Percentiles rank a stretch among this genome's conserved stretches.
Conservation (phyloP, 2,888 invertebrate species). For the Rhynchonema sp. region DNA sequence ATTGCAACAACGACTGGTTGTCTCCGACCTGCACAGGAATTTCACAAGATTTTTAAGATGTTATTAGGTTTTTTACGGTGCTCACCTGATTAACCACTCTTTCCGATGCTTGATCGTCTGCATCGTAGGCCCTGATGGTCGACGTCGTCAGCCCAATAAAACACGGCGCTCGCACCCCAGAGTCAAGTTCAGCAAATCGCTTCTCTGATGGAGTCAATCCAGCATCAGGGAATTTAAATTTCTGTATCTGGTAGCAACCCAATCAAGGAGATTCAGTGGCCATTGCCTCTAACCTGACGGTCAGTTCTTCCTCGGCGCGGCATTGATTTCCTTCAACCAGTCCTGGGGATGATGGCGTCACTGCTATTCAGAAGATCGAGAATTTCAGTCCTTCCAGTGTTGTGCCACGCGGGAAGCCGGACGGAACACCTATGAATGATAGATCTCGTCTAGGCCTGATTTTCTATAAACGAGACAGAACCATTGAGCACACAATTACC, state of each 20-base stretch:
- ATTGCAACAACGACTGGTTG: conserved; percentile 57
- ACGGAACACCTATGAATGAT: conserved; percentile 37
- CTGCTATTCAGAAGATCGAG: conserved; percentile 48
- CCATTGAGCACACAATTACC: conserved; percentile 46
- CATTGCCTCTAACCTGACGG: conserved; percentile 36
- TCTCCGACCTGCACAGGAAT: conserved; percentile 55
- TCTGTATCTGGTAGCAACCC: no score
- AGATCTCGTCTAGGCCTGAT: no score
- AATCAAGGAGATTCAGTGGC: conserved; percentile 11
- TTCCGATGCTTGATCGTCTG: no score
- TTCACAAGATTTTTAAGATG: no score
- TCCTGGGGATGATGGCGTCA: conserved; percentile 35
- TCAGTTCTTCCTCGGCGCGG: conserved; percentile 70
- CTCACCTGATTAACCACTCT: conserved; percentile 59
- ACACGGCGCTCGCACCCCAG: conserved; percentile 70
- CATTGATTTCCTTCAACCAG: conserved; percentile 40
- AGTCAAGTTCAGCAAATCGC: conserved; percentile 79
- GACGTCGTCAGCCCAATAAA: conserved; percentile 49
- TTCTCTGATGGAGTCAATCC: conserved; percentile 47
- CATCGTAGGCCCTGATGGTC: conserved; percentile 52
- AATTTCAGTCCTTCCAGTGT: conserved; percentile 56
- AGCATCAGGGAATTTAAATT: no score
- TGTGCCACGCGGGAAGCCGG: conserved; percentile 34
- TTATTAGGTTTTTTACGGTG: no score
- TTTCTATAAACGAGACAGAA: background rate